phyloP scores from a whole-genome alignment of 1,140 invertebrate species.

The Harpegnathos saltator region DNA sequence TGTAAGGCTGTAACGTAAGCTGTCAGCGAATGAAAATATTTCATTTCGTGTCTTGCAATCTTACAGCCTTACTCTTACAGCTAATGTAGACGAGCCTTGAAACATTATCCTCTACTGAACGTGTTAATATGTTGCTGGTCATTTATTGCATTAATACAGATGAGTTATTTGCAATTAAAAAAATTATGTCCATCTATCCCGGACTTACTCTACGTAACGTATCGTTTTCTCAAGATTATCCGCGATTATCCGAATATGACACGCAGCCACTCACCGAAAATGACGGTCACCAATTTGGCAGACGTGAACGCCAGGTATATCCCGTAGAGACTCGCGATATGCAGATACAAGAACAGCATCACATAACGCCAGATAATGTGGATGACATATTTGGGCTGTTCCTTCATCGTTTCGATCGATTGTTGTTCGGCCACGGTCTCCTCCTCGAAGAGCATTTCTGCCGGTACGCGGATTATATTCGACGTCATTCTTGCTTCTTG shows the following conservation, averaged over 20 bases:
- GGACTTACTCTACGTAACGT: too few species aligned
- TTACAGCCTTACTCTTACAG: too few species aligned
- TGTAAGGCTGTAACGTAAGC: too few species aligned
- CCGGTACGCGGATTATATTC: slow-evolving; percentile 87
- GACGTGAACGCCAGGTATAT: slow-evolving; percentile 92
- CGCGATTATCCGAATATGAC: too few species aligned
- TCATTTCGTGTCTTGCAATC: too few species aligned
- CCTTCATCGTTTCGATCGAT: slow-evolving; percentile 84
- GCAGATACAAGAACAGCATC: slow-evolving; percentile 93
- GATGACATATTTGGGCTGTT: slow-evolving; percentile 83
- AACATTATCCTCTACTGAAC: too few species aligned
- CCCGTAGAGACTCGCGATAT: slow-evolving; percentile 94
- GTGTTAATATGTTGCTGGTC: too few species aligned
- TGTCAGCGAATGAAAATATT: too few species aligned
- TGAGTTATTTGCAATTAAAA: too few species aligned
- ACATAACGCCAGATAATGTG: slow-evolving; percentile 98
- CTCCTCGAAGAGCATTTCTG: slow-evolving; percentile 89
- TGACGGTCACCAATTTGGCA: slow-evolving; percentile 91
- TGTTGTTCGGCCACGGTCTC: slow-evolving; percentile 85
- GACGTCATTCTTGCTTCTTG: slow-evolving; percentile 87
- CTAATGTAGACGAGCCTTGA: too few species aligned
- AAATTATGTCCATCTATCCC: too few species aligned
- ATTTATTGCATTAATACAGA: too few species aligned
- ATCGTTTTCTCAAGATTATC: neutral
- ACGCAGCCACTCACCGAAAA: slow-evolving; percentile 92